Base-by-base conservation (phyloP, 1,140 invertebrate genomes). In the Leucophenga varia region DNA sequence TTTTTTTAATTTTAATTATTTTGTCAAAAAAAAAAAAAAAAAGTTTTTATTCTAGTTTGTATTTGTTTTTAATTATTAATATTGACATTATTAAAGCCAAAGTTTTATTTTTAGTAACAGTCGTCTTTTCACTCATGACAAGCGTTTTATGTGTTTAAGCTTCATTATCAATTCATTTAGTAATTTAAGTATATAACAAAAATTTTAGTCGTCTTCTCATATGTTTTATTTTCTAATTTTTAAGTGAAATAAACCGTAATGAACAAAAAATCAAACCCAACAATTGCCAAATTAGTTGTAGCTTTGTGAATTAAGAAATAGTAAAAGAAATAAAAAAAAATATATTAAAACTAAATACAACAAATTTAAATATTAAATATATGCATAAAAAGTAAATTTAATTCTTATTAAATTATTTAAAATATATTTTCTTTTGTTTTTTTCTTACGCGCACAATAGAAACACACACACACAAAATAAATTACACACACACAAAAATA, bases 271-370 rank as follows among this genome's bases (percentile, higher is more conserved):
- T 68, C 68, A 61, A 72, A 72, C 65, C 69, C 69, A 72, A 72
- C 69, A 72, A 69, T 72, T 72, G 69, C 69, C 69, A 72, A 72
- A 72, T 72, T 69, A 72, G 59, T 58, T 51, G 61, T 72, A 72
- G 69, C 61, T 72, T 72, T 72, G 47, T 67, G 53, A 65, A 64
- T 60, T 52, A 30, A 57, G n/a, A 57, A 60, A 67, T 67, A 67
- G 61, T 25, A 25, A 5, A 25, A 25, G 10, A 25, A 25, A 25
- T 25, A 25, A 25, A 25, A 25, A 25, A 25, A 61, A 32, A 57
- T 49, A 55, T 45, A 56, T 56, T 49, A 51, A 7, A 6, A 28
- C 25, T 28, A 28, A 28, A 28, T 7, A 28, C 12, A 28, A 12
- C 12, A 34, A 34, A 34, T 13, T 8, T 34, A 34, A 50, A 32